These are phyloP conservation scores for Thera obeliscata DNA, from an alignment of 2,888 invertebrate genomes.

Conservation along the genomic window DNA sequence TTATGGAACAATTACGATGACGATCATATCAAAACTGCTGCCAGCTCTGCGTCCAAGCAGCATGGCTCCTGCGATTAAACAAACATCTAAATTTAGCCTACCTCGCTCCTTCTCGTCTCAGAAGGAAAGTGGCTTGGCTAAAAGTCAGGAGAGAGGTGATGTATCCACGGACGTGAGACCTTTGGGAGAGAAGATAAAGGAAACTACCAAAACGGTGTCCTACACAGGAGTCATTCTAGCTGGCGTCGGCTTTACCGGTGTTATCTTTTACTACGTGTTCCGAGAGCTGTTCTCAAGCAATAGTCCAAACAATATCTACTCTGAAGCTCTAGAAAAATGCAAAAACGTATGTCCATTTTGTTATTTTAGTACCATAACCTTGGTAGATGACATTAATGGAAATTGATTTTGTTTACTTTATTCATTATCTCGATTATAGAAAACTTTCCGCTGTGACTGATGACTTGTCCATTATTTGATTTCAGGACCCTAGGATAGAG, in stretches of 20 bases:
- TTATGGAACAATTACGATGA: slow-evolving; percentile 53
- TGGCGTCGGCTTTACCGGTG: slow-evolving; percentile 92
- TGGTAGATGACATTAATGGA: slow-evolving; percentile 12
- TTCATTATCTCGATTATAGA: slow-evolving; percentile 14
- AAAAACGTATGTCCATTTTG: slow-evolving; percentile 78
- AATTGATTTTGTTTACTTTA: slow-evolving; percentile 36
- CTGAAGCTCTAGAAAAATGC: slow-evolving; percentile 90
- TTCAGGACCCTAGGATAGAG: slow-evolving; percentile 88
- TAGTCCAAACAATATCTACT: slow-evolving; percentile 94
- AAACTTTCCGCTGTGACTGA: slow-evolving; percentile 9
- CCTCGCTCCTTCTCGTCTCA: slow-evolving; percentile 60
- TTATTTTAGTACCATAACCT: slow-evolving; percentile 16
- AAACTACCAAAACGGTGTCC: slow-evolving; percentile 94
- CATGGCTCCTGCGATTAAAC: slow-evolving; percentile 53
- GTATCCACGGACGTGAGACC: slow-evolving; percentile 86
- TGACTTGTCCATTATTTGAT: slow-evolving; percentile 25
- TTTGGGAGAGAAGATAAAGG: slow-evolving; percentile 91
- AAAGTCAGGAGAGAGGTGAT: slow-evolving; percentile 68
- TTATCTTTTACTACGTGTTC: slow-evolving; percentile 93
- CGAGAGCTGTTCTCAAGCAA: slow-evolving; percentile 94
- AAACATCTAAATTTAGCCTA: slow-evolving; percentile 53
- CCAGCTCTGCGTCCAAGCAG: slow-evolving; percentile 60
- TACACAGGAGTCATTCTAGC: slow-evolving; percentile 92
- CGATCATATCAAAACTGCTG: slow-evolving; percentile 70
- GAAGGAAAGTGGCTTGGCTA: slow-evolving; percentile 65